Evolutionary conservation across 2,797 vertebrate genomes (phyloP), one percentile per base, ranked within the genome.

Genomic region (Coracias cyanogaster): DNA sequence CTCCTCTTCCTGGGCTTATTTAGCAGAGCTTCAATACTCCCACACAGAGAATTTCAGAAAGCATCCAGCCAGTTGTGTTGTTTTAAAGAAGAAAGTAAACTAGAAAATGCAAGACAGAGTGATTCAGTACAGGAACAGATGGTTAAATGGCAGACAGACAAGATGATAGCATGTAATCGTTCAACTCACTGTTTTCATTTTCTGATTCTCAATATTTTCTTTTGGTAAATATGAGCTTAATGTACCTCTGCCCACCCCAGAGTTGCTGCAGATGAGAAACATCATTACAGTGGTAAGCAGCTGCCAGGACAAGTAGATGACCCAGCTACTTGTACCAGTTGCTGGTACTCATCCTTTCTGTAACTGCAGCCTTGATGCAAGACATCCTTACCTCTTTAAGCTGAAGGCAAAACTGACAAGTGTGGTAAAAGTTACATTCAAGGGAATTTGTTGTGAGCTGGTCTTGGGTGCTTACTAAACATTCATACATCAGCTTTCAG

Each of bases 141-240:
- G 14, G 49, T 39, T 86, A 62, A 89, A 93, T n/a, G 55, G 16
- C n/a, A 84, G 20, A 57, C 20, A 69, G 45, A 26, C 10, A 1
- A 3, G 4, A 13, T 2, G 7, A 67, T 14, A 66, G 8, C n/a
- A 48, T 0, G 1, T 24, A 60, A 21, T 60, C 1, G 15, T 71
- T 85, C 82, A 57, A 8, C 58, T 85, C 49, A 26, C 33, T 82
- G 21, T 45, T 85, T 90, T 48, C 57, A 39, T 18, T 84, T 29
- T 54, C 49, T 41, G 22, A 61, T 48, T 89, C 41, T 71, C 57
- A 58, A 3, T 26, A 41, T 73, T 86, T 83, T 64, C 9, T 58
- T 74, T 65, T 24, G 24, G 64, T n/a, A 66, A 69, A 84, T 31
- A 39, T 35, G 57, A 79, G 26, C 0, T 74, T 65, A 64, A 65